Evolutionary conservation across 2,113 vertebrate species (phyloP).

Genomic region (Brachyhypopomus occidentalis): DNA sequence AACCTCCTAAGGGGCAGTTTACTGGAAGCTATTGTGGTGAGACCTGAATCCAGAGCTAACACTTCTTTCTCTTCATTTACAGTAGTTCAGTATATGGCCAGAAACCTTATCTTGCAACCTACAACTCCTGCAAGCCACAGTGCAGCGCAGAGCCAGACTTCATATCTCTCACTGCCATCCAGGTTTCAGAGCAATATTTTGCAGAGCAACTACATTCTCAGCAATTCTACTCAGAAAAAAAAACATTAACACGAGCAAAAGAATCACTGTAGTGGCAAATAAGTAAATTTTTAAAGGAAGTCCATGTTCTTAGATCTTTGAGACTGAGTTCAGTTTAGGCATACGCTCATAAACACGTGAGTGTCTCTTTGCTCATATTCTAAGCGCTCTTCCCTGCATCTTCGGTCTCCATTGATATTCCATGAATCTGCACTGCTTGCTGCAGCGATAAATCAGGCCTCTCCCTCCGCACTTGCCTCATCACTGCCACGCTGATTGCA

Average conservation of each 20-base stretch:
- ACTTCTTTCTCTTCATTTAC: conserved; percentile 7
- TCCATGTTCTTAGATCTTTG: background rate
- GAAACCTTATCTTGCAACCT: conserved; percentile 15
- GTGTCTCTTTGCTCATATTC: background rate
- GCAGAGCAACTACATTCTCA: too few species aligned
- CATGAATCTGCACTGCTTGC: background rate
- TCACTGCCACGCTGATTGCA: conserved; percentile 1
- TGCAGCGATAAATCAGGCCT: conserved; percentile 42
- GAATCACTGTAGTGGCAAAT: background rate
- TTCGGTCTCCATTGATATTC: background rate
- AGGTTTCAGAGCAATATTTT: background rate
- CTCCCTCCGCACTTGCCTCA: conserved; percentile 2
- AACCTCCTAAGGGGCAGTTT: conserved; percentile 20
- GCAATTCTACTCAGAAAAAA: background rate
- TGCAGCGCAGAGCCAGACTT: background rate
- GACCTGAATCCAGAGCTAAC: conserved; percentile 45
- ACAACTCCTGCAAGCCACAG: background rate
- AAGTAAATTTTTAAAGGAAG: too few species aligned
- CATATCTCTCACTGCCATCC: background rate
- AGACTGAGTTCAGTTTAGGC: background rate
- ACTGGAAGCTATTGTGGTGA: conserved; percentile 19
- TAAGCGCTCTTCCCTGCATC: background rate
- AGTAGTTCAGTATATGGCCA: conserved; percentile 13
- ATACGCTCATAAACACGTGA: background rate
- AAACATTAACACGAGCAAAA: background rate